These are phyloP conservation scores for Hemaris fuciformis DNA, from an alignment of 2,888 invertebrate species.

Conservation along the genomic window DNA sequence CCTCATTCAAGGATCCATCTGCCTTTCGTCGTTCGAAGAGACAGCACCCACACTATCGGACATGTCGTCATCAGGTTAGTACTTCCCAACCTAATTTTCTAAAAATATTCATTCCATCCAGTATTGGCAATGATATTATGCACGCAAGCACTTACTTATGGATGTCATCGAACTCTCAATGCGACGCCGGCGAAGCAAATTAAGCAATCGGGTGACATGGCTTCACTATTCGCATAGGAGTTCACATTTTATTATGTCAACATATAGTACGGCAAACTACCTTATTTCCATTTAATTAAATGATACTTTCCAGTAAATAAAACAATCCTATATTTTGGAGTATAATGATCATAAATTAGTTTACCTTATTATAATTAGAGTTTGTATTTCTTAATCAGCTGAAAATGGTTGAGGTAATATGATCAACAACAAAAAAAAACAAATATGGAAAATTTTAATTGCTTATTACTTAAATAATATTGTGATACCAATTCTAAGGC, in stretches of 20 bases:
- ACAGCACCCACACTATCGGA: slow-evolving; percentile 85
- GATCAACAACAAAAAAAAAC: too few relatives aligned
- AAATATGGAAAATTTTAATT: too few relatives aligned
- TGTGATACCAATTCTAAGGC: too few relatives aligned
- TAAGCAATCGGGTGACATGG: slow-evolving; percentile 27
- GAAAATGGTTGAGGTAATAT: too few relatives aligned
- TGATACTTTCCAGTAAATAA: too few relatives aligned
- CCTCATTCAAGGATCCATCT: slow-evolving; percentile 94
- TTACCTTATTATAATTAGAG: too few relatives aligned
- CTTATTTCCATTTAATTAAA: neutral
- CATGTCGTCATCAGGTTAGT: slow-evolving; percentile 92
- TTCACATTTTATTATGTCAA: neutral
- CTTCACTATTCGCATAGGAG: slow-evolving; percentile 34
- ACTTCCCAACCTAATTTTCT: slow-evolving; percentile 9
- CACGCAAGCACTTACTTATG: slow-evolving; percentile 1
- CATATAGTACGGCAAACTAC: neutral
- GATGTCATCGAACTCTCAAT: slow-evolving; percentile 28
- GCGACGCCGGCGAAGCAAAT: slow-evolving; percentile 19
- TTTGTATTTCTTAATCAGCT: too few relatives aligned
- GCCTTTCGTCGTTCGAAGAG: slow-evolving; percentile 92
- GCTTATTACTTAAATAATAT: too few relatives aligned
- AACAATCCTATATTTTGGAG: too few relatives aligned
- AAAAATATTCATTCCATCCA: slow-evolving; percentile 29
- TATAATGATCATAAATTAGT: too few relatives aligned
- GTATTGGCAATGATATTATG: neutral